Base-by-base conservation (phyloP, 2,888 invertebrate species). In the Coenonympha arcania region DNA sequence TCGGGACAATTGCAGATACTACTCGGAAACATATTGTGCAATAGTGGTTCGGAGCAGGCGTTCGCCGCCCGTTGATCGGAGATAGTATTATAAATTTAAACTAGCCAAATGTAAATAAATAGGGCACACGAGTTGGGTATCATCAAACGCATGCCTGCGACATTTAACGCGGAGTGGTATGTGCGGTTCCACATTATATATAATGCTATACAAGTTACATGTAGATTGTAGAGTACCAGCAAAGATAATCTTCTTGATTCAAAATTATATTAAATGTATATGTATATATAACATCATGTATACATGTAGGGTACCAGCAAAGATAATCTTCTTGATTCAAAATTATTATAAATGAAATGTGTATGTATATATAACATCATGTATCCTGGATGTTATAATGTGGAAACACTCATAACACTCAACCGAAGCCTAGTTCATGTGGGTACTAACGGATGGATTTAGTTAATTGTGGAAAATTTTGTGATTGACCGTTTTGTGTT, bases 401-500 rank as follows among this genome's bases (percentile, higher is more conserved):
- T 15, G 31, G 31, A 33, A 15, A 22, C 24, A n/a, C 11, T 16
- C 3, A n/a, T 28, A 40, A 26, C 4, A 31, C 30, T 24, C 19
- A 39, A 44, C 18, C 24, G 16, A 44, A 31, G 28, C 42, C 43
- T 44, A 26, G 24, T 18, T 24, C 22, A 26, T 46, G 34, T 44
- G 36, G 43, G 49, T 52, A 48, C 42, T 51, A 55, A 54, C 54
- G 40, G 26, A 50, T 52, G 50, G 51, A 57, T 62, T 60, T 68
- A 67, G 67, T 68, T 69, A 58, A 68, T 71, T 63, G 61, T n/a
- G n/a, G n/a, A n/a, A n/a, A 67, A 71, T 69, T n/a, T 75, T 79
- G 74, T 76, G 76, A 77, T 80, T 71, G 66, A 71, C 67, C 64
- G 68, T 76, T 76, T n/a, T 79, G 73, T 78, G 73, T 79, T 74